Evolutionary conservation across 1,140 invertebrate genomes (phyloP), one percentile per base, ranked within the genome.

Genomic region (Rhagoletis pomonella): DNA sequence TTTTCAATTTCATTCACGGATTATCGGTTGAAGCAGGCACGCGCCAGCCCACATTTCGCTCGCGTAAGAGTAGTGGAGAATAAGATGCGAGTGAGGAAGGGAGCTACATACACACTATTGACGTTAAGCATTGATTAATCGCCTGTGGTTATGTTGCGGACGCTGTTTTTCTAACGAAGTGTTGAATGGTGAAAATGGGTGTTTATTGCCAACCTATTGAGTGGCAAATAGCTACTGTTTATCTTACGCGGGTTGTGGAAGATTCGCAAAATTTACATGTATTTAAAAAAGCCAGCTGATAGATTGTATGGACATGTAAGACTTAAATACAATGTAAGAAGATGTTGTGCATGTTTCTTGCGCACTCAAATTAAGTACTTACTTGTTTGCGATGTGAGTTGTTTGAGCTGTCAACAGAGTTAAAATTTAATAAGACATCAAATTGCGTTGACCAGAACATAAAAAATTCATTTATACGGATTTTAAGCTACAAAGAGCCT

Each of bases 1-100:
- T 55, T 81, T 81, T 81, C 73, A 81, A 81, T 81, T 81, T 81
- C 73, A 81, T 81, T 81, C 73, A 81, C 47, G 73, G 73, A 81
- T 81, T 81, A 81, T 55, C 73, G 47, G 47, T 81, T 81, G 44
- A 55, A 44, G 19, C 19, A 19, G n/a, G 55, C 50, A 19, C 69
- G 47, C 73, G n/a, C 47, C 73, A 29, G 47, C 47, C 17, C n/a
- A 47, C 39, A 55, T 62, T 62, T 62, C 9, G 60, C 60, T 62
- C 9, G 60, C 60, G 1, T 14, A n/a, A 14, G 12, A 17, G 17
- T 14, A 62, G 0, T 17, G 7, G 42, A 47, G 69, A 50, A 42
- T 73, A 29, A 29, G 29, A 29, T 29, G 29, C 29, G 29, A 29
- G 69, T 73, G 69, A 4, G 67, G 67, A 17, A 3, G 10, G 6